These are phyloP conservation scores for Lycaena phlaeas DNA, from an alignment of 2,888 invertebrate genomes.

Conservation along the genomic window DNA sequence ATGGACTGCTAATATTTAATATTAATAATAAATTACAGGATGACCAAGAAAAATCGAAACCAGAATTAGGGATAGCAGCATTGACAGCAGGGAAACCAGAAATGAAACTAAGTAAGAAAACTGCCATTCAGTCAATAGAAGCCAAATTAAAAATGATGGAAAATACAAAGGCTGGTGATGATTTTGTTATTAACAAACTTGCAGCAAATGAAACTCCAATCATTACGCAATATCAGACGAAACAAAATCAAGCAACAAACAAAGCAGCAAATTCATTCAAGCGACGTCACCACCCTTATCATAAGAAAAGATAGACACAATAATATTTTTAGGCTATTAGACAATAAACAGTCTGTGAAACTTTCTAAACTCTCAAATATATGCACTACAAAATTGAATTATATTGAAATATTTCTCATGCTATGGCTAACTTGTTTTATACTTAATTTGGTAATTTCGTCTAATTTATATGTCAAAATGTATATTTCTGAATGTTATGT, in stretches of 20 bases:
- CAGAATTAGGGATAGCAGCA: constrained; percentile 83
- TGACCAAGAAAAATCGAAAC: constrained; percentile 82
- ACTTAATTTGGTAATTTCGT: too few species aligned
- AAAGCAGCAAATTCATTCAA: constrained; percentile 48
- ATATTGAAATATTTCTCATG: too few species aligned
- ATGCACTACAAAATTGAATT: too few species aligned
- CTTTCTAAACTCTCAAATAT: not conserved
- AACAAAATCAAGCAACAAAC: constrained; percentile 46
- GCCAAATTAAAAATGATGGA: constrained; percentile 89
- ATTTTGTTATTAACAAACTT: constrained; percentile 82
- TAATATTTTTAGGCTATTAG: not conserved
- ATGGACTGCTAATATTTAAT: too few species aligned
- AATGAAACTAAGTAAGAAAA: constrained; percentile 80
- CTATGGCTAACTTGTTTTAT: too few species aligned
- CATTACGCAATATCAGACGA: constrained; percentile 79
- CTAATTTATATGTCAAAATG: too few species aligned
- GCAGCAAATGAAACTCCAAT: constrained; percentile 77
- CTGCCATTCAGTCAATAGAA: constrained; percentile 90
- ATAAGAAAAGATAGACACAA: constrained; percentile 53
- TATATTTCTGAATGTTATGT: too few species aligned
- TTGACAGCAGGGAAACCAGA: constrained; percentile 77
- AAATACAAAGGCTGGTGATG: constrained; percentile 76
- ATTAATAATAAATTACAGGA: constrained; percentile 67
- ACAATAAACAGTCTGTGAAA: not conserved
- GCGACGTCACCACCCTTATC: constrained; percentile 63